Evolutionary conservation across 2,888 invertebrate species (phyloP), one percentile per base, ranked within the genome.

Genomic region (Acrobasis suavella): DNA sequence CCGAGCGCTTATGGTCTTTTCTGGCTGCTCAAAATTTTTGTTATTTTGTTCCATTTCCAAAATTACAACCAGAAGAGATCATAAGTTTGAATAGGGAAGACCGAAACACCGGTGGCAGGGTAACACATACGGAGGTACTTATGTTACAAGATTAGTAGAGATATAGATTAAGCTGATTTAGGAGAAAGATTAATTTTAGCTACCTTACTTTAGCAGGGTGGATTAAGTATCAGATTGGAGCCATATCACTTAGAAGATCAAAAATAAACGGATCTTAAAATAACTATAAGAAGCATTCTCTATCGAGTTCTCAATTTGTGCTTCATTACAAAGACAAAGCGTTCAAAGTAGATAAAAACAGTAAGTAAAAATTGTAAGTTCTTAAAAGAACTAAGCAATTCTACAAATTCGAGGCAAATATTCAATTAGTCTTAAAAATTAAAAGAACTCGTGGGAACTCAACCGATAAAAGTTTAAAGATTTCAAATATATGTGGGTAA

Each of bases 271-370:
- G 75, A 72, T 78, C 65, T 72, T 77, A 81, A 85, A 83, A 78
- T 72, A 84, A 83, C 72, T 65, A 83, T 83, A 85, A 86, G 77
- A 89, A 90, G 90, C 89, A 80, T 81, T 79, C 69, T 85, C 89
- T 89, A 89, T 83, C 71, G 81, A 81, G 74, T 79, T 76, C 73
- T 76, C 77, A 76, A 70, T 76, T 71, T 79, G 80, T 86, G 84
- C 86, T 87, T 77, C 78, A 83, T 80, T 75, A 82, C 75, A 85
- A 86, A 87, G 76, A 86, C 77, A 82, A 89, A 90, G 90, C 89
- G 80, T 78, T 80, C 76, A 78, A 75, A 70, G 63, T 60, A 67
- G 73, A 69, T 74, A 72, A 66, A 74, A 79, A 83, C 72, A 76
- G 68, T 76, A 82, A 78, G 73, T 75, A 72, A 72, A 71, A 75